Percentiles rank a stretch among this genome's conserved stretches.
Evolutionary conservation across 2,797 vertebrate genomes (phyloP).

Genomic region (Novumbra hubbsi): DNA sequence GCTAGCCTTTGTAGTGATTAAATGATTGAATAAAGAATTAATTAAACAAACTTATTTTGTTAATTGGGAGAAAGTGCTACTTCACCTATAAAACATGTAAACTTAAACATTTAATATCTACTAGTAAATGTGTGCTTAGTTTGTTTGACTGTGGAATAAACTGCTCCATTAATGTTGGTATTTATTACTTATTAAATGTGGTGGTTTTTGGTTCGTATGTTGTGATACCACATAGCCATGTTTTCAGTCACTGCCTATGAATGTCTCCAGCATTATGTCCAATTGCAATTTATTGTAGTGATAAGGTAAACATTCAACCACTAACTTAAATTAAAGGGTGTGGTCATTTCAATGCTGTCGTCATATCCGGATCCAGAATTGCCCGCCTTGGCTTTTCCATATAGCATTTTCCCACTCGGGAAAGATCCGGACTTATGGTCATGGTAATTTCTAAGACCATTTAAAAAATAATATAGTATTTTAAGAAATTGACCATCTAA

Average conservation of each 20-base stretch:
- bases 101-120: too few relatives aligned
- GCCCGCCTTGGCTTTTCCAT: conserved; percentile 18
- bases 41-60: too few relatives aligned
- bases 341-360: background rate
- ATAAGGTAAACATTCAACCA: conserved; percentile 19
- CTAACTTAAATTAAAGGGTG: conserved; percentile 2
- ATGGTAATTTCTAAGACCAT: conserved; percentile 27
- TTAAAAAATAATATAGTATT: conserved; percentile 1
- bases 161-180: too few relatives aligned
- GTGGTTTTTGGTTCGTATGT: too few relatives aligned
- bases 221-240: conserved; percentile 17
- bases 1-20: too few relatives aligned
- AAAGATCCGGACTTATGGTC: conserved; percentile 35
- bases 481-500: too few relatives aligned
- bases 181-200: too few relatives aligned
- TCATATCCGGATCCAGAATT: background rate
- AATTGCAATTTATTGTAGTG: conserved; percentile 22
- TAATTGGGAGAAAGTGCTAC: too few relatives aligned
- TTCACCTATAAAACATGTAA: too few relatives aligned
- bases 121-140: too few relatives aligned
- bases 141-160: too few relatives aligned
- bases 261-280: conserved; percentile 19
- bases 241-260: conserved; percentile 15
- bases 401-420: conserved; percentile 23
- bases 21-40: too few relatives aligned